Percentiles rank a stretch among this genome's conserved stretches.
Evolutionary conservation across 2,888 invertebrate species (phyloP).

Genomic region (Xestia c-nigrum): DNA sequence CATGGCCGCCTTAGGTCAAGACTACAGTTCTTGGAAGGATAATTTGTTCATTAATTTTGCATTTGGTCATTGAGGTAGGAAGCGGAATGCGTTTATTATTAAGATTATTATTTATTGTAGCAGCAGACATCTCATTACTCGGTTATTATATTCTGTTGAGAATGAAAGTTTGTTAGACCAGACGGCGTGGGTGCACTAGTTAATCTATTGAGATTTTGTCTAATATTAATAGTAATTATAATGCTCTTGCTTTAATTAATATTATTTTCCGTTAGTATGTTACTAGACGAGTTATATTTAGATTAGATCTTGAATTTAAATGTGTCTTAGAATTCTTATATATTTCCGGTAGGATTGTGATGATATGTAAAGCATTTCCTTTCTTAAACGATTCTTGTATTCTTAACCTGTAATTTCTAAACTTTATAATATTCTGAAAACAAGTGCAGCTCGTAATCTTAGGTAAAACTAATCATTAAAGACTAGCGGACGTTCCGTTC

Average conservation of each 20-base stretch:
- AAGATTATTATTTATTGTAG: constrained; percentile 39
- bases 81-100: constrained; percentile 54
- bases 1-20: constrained; percentile 69
- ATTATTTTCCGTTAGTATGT: background rate
- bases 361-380: constrained; percentile 22
- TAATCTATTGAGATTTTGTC: constrained; percentile 29
- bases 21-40: constrained; percentile 74
- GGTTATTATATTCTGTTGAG: constrained; percentile 39
- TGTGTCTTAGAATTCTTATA: constrained; percentile 13
- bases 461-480: background rate
- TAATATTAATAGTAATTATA: constrained; percentile 37
- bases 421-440: background rate
- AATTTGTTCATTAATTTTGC: constrained; percentile 69
- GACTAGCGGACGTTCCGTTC: no score
- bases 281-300: constrained; percentile 9
- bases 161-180: constrained; percentile 53
- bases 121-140: constrained; percentile 48
- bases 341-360: constrained; percentile 14
- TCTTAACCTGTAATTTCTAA: background rate
- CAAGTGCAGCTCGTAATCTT: background rate
- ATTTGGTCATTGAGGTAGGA: constrained; percentile 68
- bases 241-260: constrained; percentile 37
- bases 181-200: constrained; percentile 49
- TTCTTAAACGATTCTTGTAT: constrained; percentile 2
- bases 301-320: constrained; percentile 7